Base-by-base conservation (phyloP, 2,888 invertebrate species). In the Orthosia incerta region DNA sequence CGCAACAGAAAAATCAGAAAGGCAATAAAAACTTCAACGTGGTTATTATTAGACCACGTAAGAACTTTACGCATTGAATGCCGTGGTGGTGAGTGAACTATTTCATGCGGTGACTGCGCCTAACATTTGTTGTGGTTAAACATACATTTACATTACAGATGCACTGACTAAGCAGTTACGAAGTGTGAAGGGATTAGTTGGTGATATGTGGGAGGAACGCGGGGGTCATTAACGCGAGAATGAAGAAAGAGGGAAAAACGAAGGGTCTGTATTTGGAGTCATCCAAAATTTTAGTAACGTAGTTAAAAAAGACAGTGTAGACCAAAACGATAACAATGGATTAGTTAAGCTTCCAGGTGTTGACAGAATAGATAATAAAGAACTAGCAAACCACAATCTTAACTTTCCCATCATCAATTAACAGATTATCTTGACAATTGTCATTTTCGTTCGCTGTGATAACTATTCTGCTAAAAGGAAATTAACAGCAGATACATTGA, bases 11-110 rank as follows among this genome's bases (percentile, higher is more conserved):
- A 80, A 73, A 76, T 76, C 63, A 70, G 73, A 64, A 71, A 57
- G 13, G 68, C 39, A 73, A 78, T 80, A 78, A 84, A 83, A 84
- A 71, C 65, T 51, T 78, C 84, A 61, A 51, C 81, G 16, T 48
- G 57, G 39, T 67, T 79, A 83, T 77, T 68, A 83, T 77, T 83
- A 74, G 70, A 72, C 12, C 63, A 64, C 45, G 74, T 65, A 59
- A 60, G 64, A 69, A 71, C 56, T 76, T 69, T 51, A 64, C 60
- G n/a, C 56, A 50, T 83, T 64, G 69, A 69, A 74, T 80, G 64
- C 63, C 50, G 39, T 26, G 20, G 59, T 64, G 84, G 31, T 71
- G 76, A 83, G 68, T 78, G 81, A 83, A 73, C 72, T 67, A 80
- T 83, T 77, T 77, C 83, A 71, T 76, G 63, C 51, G 50, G 69